Evolutionary conservation across 2,797 vertebrate genomes (phyloP).

Genomic region (Hypotaenidia philippensis): DNA sequence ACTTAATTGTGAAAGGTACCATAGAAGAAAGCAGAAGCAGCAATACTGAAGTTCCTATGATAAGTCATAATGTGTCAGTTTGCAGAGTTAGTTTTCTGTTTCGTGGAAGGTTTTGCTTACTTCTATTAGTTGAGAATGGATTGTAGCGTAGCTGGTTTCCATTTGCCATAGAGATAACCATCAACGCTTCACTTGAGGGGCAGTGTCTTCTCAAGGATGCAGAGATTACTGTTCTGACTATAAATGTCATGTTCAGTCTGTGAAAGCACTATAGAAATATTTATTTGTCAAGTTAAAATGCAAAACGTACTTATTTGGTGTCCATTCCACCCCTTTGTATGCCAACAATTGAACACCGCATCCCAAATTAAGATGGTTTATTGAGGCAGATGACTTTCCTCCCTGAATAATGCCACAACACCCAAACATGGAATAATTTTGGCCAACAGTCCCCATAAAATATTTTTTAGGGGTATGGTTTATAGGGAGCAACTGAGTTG

Average conservation of each 20-base stretch:
- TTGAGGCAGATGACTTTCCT: neutral
- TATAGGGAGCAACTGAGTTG: constrained; percentile 5
- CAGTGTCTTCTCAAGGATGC: neutral
- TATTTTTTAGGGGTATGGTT: neutral
- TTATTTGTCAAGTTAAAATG: neutral
- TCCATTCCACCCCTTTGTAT: neutral
- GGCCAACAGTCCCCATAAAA: neutral
- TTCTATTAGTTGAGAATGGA: neutral
- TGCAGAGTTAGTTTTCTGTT: neutral
- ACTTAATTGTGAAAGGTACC: neutral
- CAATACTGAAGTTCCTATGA: too few species aligned
- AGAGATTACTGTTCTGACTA: neutral
- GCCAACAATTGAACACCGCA: accelerated
- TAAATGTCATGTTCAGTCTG: neutral
- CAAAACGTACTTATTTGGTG: neutral
- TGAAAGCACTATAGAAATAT: neutral
- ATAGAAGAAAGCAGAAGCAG: too few species aligned
- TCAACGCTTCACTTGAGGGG: neutral
- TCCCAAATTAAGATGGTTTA: neutral
- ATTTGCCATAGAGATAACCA: neutral
- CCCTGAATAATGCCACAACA: neutral
- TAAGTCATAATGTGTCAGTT: neutral
- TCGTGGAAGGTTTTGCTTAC: neutral
- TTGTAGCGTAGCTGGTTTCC: neutral
- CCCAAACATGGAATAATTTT: neutral